phyloP scores from a whole-genome alignment of 2,797 vertebrate species.

The Clamator glandarius region DNA sequence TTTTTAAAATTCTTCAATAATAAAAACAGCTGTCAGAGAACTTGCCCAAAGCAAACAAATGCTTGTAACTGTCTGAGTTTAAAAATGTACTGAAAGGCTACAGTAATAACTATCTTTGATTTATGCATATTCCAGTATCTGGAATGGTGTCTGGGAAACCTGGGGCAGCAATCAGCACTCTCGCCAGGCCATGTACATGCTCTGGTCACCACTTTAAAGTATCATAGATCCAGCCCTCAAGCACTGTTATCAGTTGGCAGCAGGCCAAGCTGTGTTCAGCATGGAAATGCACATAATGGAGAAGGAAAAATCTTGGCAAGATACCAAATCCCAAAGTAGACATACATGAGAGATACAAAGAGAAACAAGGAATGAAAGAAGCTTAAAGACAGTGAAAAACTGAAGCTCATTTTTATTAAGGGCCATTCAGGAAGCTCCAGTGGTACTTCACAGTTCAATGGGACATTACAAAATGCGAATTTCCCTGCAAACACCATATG shows the following conservation, averaged over 20 bases:
- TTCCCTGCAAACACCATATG: neutral
- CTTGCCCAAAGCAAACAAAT: neutral
- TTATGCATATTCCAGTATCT: neutral
- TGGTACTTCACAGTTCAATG: accelerated
- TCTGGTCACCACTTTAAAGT: neutral
- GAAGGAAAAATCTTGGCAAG: neutral
- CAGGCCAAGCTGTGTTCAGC: neutral
- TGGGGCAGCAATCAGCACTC: neutral
- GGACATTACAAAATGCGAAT: neutral
- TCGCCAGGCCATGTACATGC: accelerated
- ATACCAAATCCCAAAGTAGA: neutral
- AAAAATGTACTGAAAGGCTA: neutral
- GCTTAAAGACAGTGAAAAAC: neutral
- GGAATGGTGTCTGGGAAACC: neutral
- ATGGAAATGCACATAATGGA: neutral
- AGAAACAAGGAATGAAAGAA: neutral
- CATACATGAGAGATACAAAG: neutral
- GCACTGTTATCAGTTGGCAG: accelerated
- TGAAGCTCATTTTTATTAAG: neutral
- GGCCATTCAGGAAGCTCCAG: neutral
- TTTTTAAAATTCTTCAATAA: neutral
- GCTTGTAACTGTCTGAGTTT: neutral
- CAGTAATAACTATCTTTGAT: neutral
- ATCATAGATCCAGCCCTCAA: neutral
- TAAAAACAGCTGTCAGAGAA: neutral